Evolutionary conservation across 2,888 invertebrate genomes (phyloP).

Genomic region (Oscheius sp.): DNA sequence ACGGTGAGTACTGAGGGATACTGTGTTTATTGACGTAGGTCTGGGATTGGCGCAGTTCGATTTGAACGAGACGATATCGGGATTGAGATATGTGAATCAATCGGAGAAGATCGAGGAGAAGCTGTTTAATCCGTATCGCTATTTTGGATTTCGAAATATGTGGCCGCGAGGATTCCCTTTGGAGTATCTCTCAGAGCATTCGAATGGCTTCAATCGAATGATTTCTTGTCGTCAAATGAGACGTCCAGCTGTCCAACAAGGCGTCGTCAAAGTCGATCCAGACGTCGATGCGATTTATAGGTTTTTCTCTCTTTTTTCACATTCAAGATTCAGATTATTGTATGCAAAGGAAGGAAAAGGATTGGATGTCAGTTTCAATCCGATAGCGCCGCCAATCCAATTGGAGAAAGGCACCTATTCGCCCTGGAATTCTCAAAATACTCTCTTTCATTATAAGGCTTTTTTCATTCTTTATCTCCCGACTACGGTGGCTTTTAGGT

Average conservation of each 20-base stretch:
- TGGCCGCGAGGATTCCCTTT: conserved; percentile 54
- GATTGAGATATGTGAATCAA: conserved; percentile 1
- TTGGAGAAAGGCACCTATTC: conserved; percentile 39
- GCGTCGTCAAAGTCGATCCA: conserved; percentile 50
- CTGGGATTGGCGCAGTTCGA: conserved; percentile 46
- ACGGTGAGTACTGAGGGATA: conserved; percentile 20
- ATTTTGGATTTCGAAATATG: conserved; percentile 38
- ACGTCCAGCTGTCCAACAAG: conserved; percentile 50
- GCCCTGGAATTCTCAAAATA: conserved; percentile 57
- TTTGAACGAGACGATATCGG: conserved; percentile 20
- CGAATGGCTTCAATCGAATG: conserved; percentile 35
- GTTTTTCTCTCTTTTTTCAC: conserved; percentile 13
- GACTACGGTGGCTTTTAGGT: conserved; percentile 44
- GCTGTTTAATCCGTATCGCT: conserved; percentile 49
- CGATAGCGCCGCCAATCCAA: conserved; percentile 44
- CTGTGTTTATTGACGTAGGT: too few species aligned
- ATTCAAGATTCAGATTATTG: conserved; percentile 32
- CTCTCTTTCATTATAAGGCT: conserved; percentile 46
- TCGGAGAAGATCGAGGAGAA: conserved; percentile 24
- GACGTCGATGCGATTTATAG: conserved; percentile 52
- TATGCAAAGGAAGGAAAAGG: conserved; percentile 41
- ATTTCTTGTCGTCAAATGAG: conserved; percentile 35
- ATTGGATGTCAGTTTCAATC: conserved; percentile 39
- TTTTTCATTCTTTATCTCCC: conserved; percentile 53
- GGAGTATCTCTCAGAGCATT: conserved; percentile 39